Percentiles rank a stretch among this genome's conserved stretches.
These are phyloP conservation scores for Gymnarchus niloticus DNA, from an alignment of 2,113 vertebrate species.

Conservation along the genomic window DNA sequence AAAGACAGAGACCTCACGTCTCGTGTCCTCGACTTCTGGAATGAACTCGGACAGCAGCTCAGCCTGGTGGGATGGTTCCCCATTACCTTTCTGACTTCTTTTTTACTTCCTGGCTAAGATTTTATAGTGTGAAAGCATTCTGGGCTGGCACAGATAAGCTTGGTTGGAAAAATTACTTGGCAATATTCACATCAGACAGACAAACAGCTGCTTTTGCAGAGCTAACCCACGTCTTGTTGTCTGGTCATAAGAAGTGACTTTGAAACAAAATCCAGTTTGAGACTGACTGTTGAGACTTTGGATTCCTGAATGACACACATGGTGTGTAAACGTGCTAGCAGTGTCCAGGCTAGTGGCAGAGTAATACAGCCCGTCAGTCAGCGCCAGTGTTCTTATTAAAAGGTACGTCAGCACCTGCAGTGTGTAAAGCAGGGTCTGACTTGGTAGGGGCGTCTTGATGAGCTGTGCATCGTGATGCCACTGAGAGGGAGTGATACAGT, in stretches of 20 bases:
- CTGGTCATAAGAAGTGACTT: not conserved
- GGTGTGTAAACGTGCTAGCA: not conserved
- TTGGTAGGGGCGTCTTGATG: not conserved
- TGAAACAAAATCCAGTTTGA: not conserved
- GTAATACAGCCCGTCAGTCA: too few species aligned
- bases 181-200: not conserved
- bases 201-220: slow-evolving; percentile 1
- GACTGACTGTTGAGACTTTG: not conserved
- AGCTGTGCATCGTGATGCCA: not conserved
- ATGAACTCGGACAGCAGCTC: not conserved
- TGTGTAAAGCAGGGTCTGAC: not conserved
- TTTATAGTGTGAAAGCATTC: not conserved
- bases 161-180: not conserved
- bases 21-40: not conserved
- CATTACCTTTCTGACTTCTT: not conserved
- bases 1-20: not conserved
- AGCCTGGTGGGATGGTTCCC: too few species aligned
- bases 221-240: not conserved
- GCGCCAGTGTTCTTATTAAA: too few species aligned
- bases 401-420: too few species aligned
- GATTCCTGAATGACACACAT: not conserved
- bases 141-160: not conserved
- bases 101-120: not conserved
- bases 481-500: too few species aligned
- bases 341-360: not conserved